Conservation (phyloP, 2,113 vertebrate species). For the Reinhardtius hippoglossoides region DNA sequence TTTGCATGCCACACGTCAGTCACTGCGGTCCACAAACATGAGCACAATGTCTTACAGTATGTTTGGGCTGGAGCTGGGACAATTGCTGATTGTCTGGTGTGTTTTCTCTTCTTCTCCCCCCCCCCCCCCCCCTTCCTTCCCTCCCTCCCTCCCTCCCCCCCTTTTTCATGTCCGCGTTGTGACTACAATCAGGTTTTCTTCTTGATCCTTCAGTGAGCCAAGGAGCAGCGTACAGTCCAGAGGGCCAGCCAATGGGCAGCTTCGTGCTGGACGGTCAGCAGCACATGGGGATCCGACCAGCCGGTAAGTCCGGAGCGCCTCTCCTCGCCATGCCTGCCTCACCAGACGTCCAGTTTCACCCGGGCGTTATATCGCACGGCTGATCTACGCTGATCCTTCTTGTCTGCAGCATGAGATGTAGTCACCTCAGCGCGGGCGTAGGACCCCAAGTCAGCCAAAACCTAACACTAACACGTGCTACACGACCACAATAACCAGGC, state of each 20-base stretch:
- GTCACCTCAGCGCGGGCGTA: slow-evolving; percentile 31
- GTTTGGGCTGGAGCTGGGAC: slow-evolving; percentile 94
- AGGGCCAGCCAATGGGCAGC: slow-evolving; percentile 99
- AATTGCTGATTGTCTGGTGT: slow-evolving; percentile 99
- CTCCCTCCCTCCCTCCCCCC: neutral
- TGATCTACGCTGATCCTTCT: slow-evolving; percentile 38
- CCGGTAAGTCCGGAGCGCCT: slow-evolving; percentile 48
- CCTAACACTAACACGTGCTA: slow-evolving; percentile 41
- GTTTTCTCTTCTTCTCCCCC: slow-evolving; percentile 86
- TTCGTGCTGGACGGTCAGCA: slow-evolving; percentile 99
- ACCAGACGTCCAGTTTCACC: slow-evolving; percentile 36
- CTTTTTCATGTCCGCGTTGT: slow-evolving; percentile 97
- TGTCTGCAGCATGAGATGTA: slow-evolving; percentile 53
- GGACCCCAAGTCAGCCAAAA: slow-evolving; percentile 31
- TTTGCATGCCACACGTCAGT: slow-evolving; percentile 74
- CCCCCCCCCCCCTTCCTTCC: slow-evolving; percentile 78
- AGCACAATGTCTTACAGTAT: slow-evolving; percentile 83
- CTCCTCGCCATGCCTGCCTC: slow-evolving; percentile 46
- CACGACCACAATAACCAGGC: slow-evolving; percentile 22
- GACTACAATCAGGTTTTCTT: slow-evolving; percentile 99
- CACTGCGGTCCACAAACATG: slow-evolving; percentile 82
- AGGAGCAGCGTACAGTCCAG: slow-evolving; percentile 99
- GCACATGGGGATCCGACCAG: slow-evolving; percentile 99
- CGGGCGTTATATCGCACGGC: neutral
- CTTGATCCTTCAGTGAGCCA: slow-evolving; percentile 99